Percentiles rank a stretch among this genome's conserved stretches.
phyloP scores from a whole-genome alignment of 1,140 invertebrate species.

The Potamilus streckersoni region DNA sequence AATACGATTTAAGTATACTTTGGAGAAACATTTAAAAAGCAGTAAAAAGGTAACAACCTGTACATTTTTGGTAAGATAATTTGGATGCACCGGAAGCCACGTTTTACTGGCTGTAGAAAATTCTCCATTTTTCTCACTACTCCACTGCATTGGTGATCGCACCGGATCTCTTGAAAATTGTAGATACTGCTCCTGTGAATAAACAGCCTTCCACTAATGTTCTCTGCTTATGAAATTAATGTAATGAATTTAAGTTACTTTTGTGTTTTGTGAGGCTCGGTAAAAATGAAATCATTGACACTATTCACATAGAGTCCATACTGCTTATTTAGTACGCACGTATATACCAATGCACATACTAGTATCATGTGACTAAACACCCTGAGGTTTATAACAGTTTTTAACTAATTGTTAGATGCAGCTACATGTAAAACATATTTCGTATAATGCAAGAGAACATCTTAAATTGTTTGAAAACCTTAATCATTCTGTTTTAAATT shows the following conservation, averaged over 20 bases:
- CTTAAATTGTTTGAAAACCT: background rate
- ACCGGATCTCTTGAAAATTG: conserved; percentile 74
- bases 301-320: background rate
- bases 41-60: conserved; percentile 25
- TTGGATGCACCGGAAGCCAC: conserved; percentile 77
- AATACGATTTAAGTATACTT: no score
- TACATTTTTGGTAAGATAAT: conserved; percentile 65
- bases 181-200: conserved; percentile 44
- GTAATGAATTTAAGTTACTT: background rate
- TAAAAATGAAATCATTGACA: background rate
- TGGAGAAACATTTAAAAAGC: no score
- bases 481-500: no score
- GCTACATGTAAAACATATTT: background rate
- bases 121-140: conserved; percentile 73
- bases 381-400: background rate
- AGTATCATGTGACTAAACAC: background rate
- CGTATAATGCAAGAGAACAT: background rate
- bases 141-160: conserved; percentile 84
- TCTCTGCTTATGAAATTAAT: background rate
- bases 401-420: background rate
- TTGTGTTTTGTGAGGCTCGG: background rate
- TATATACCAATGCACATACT: background rate
- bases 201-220: background rate
- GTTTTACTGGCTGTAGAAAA: conserved; percentile 68
- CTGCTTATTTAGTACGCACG: background rate